A percentile compares a stretch with the other conserved stretches of the same genome.
Evolutionary conservation across 2,113 vertebrate species (phyloP).

Genomic region (Sterna hirundo): DNA sequence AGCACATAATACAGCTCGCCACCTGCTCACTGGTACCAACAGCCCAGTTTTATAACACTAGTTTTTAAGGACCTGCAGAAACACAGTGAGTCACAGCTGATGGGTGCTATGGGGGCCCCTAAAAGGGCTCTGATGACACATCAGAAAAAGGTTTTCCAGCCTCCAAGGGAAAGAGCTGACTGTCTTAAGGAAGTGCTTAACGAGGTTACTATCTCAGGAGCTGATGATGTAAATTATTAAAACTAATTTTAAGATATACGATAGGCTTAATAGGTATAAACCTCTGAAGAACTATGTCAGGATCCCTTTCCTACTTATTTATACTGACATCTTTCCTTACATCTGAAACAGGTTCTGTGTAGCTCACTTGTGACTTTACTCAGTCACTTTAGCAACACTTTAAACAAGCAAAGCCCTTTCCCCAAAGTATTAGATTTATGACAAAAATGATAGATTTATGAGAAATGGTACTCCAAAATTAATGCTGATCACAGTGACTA

Average conservation of each 20-base stretch:
- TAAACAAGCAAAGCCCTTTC: not conserved
- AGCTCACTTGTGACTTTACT: not conserved
- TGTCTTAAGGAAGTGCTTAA: constrained; percentile 4
- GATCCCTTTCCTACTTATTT: not conserved
- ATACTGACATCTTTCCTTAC: not conserved
- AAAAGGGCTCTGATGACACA: not conserved
- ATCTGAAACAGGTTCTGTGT: not conserved
- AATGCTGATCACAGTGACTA: not conserved
- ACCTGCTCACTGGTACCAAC: not conserved
- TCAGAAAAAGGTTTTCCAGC: not conserved
- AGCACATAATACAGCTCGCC: not conserved
- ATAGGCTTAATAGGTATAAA: constrained; percentile 45
- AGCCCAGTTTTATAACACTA: not conserved
- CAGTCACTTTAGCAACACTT: not conserved
- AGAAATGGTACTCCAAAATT: not conserved
- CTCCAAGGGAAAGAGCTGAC: not conserved
- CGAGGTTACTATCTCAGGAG: constrained; percentile 14
- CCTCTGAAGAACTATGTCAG: constrained; percentile 5
- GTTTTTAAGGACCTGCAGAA: not conserved
- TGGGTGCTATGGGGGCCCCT: not conserved
- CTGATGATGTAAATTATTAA: constrained; percentile 45
- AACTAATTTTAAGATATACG: constrained; percentile 34
- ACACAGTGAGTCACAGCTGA: not conserved
- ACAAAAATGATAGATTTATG: not conserved
- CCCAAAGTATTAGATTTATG: too few relatives aligned